phyloP scores from a whole-genome alignment of 1,140 invertebrate genomes.

The Tetranychus cinnabarinus region DNA sequence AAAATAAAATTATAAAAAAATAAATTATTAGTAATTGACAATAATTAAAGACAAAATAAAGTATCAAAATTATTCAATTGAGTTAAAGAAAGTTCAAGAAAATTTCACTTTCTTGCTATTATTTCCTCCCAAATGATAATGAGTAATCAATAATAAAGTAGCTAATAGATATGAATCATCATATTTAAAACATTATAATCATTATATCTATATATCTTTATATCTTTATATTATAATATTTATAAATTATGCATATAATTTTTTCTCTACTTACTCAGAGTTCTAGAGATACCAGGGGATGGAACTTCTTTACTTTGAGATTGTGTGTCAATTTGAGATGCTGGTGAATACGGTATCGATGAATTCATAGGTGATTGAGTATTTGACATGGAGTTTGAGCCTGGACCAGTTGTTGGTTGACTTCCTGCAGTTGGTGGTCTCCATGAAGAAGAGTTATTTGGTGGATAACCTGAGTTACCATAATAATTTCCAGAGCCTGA shows the following conservation, averaged over 20 bases:
- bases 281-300: background rate
- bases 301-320: background rate
- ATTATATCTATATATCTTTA: too few relatives aligned
- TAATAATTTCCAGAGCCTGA: background rate
- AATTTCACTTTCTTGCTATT: background rate
- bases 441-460: slow-evolving; percentile 2
- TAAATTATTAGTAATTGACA: background rate
- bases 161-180: too few relatives aligned
- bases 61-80: background rate
- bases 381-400: background rate
- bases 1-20: background rate
- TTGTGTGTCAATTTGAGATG: background rate
- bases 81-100: background rate
- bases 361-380: slow-evolving; percentile 1
- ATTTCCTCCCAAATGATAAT: too few relatives aligned
- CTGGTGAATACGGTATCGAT: background rate
- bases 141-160: too few relatives aligned
- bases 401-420: background rate
- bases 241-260: too few relatives aligned
- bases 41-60: background rate
- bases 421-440: background rate
- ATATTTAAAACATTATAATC: too few relatives aligned
- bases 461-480: background rate
- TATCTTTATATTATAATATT: too few relatives aligned
- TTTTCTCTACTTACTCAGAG: background rate